These are phyloP conservation scores for Calameuta filiformis DNA, from an alignment of 2,888 invertebrate genomes.

Conservation along the genomic window DNA sequence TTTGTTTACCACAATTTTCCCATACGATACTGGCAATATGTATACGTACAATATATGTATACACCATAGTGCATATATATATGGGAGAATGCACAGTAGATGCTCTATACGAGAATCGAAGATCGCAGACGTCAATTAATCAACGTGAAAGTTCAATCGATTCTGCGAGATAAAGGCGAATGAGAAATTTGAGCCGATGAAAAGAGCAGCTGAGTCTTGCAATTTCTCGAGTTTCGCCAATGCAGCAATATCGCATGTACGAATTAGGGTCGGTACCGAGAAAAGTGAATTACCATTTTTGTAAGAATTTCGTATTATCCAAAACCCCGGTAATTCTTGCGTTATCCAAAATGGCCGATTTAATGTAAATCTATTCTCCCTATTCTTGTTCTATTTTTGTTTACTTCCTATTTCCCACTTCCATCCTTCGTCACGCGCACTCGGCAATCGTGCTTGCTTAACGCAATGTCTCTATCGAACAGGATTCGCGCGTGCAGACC, in stretches of 20 bases:
- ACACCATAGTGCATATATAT: neutral
- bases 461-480: neutral
- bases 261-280: neutral
- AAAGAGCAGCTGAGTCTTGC: neutral
- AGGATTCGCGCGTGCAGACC: neutral
- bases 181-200: neutral
- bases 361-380: neutral
- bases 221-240: neutral
- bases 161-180: neutral
- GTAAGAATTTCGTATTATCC: neutral
- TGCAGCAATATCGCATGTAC: neutral
- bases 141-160: neutral
- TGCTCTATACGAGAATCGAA: neutral
- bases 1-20: neutral
- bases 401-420: neutral
- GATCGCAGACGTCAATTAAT: neutral
- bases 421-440: neutral
- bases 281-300: neutral
- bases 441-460: neutral
- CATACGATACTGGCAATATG: neutral
- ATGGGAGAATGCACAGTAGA: neutral
- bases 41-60: neutral
- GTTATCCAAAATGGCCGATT: neutral
- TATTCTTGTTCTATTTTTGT: neutral
- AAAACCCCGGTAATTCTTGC: neutral